Conservation (phyloP, 2,797 vertebrate species). For the Aviceda cuculoides region DNA sequence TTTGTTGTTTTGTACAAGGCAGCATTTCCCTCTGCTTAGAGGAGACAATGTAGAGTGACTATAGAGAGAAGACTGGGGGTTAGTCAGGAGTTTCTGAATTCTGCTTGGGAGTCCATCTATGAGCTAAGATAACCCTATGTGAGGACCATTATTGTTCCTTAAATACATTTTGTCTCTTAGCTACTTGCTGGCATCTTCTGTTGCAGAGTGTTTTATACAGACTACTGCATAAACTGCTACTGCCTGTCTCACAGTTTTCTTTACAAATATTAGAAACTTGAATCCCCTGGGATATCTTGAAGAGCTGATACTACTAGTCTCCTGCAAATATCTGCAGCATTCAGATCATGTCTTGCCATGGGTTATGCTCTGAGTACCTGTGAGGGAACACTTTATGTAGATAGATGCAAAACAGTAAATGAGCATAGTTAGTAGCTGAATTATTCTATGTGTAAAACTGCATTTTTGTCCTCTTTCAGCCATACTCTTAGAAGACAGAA, state of each 20-base stretch:
- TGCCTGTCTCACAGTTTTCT: neutral
- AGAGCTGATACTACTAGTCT: neutral
- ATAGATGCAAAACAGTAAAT: neutral
- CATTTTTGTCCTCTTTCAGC: conserved; percentile 65
- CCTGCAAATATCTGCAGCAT: neutral
- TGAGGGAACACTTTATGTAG: neutral
- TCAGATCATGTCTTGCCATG: neutral
- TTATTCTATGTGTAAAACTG: neutral
- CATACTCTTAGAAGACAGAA: conserved; percentile 81
- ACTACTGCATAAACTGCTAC: neutral
- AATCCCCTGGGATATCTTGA: neutral
- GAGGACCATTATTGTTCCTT: neutral
- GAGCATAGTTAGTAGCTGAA: neutral
- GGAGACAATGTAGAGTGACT: neutral
- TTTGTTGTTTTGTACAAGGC: neutral
- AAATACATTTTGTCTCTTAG: neutral
- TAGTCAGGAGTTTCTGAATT: neutral
- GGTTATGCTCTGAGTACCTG: neutral
- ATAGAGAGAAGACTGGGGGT: neutral
- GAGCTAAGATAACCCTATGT: neutral
- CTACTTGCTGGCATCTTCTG: neutral
- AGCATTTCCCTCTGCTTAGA: neutral
- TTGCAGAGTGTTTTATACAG: neutral
- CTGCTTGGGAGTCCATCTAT: neutral
- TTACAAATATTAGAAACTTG: neutral